Evolutionary conservation across 2,888 invertebrate genomes (phyloP).

Genomic region (Xestia ashworthii): DNA sequence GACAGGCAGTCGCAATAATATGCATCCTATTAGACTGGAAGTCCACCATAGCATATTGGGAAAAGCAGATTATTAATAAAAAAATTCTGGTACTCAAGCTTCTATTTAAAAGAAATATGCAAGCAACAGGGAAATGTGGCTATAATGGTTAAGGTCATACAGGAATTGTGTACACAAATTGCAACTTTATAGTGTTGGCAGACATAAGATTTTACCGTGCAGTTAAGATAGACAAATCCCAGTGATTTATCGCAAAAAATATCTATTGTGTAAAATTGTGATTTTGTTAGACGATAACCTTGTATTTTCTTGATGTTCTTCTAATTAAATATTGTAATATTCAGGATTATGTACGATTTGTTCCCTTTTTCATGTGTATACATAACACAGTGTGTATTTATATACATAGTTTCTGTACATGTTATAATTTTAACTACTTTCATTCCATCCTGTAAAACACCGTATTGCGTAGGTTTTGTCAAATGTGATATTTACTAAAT

Average conservation of each 20-base stretch:
- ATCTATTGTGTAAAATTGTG: background rate
- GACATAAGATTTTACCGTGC: background rate
- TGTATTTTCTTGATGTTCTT: background rate
- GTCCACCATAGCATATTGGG: background rate
- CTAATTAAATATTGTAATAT: background rate
- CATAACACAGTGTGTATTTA: slow-evolving; percentile 12
- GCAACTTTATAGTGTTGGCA: background rate
- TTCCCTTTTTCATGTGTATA: background rate
- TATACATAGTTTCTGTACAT: slow-evolving; percentile 11
- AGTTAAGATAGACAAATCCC: background rate
- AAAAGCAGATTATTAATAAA: too few relatives aligned
- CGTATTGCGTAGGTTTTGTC: slow-evolving; percentile 42
- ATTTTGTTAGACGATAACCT: background rate
- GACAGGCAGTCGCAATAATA: background rate
- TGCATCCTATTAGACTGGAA: background rate
- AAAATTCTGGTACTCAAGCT: background rate
- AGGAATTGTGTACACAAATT: slow-evolving; percentile 28
- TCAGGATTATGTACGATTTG: background rate
- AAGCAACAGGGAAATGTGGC: background rate
- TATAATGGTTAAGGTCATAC: too few relatives aligned
- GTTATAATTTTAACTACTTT: slow-evolving; percentile 39
- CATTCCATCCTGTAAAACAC: slow-evolving; percentile 51
- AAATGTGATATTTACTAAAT: slow-evolving; percentile 60
- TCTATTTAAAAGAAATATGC: background rate
- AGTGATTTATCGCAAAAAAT: background rate